phyloP scores from a whole-genome alignment of 2,888 invertebrate species.

The Pachymerium ferrugineum region DNA sequence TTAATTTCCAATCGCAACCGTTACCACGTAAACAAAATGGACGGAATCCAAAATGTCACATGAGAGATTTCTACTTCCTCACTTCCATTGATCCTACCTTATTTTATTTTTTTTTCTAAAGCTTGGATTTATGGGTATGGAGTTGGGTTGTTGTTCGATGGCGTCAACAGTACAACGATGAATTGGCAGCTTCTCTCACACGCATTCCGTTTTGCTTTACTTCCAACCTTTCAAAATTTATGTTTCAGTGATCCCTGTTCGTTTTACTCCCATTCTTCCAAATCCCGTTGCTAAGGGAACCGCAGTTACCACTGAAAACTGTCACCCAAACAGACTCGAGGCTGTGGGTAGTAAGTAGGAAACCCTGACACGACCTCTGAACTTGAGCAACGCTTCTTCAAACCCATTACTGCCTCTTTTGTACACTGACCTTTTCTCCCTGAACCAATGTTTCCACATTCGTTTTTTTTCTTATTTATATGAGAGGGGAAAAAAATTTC shows the following conservation, averaged over 20 bases:
- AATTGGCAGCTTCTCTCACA: neutral
- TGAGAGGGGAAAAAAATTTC: too few species aligned
- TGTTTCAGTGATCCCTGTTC: neutral
- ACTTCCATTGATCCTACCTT: neutral
- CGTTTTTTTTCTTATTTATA: too few species aligned
- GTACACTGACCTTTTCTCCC: neutral
- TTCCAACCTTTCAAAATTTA: neutral
- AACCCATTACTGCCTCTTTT: slow-evolving; percentile 4
- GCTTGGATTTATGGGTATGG: neutral
- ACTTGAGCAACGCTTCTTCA: slow-evolving; percentile 1
- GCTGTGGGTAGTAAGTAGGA: slow-evolving; percentile 20
- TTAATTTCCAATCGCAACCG: slow-evolving; percentile 11
- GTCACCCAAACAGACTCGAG: slow-evolving; percentile 12
- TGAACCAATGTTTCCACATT: neutral
- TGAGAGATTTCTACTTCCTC: neutral
- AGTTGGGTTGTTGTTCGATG: neutral
- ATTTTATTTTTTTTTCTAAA: neutral
- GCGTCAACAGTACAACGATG: neutral
- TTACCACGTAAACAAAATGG: neutral
- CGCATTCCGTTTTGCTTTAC: neutral
- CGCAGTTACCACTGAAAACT: slow-evolving; percentile 3
- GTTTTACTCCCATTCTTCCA: neutral
- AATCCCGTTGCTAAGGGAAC: slow-evolving; percentile 16
- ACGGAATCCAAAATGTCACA: slow-evolving; percentile 2
- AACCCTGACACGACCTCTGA: slow-evolving; percentile 1